Conservation (phyloP, 2,113 vertebrate genomes). For the Anarhynchus alexandrinus region DNA sequence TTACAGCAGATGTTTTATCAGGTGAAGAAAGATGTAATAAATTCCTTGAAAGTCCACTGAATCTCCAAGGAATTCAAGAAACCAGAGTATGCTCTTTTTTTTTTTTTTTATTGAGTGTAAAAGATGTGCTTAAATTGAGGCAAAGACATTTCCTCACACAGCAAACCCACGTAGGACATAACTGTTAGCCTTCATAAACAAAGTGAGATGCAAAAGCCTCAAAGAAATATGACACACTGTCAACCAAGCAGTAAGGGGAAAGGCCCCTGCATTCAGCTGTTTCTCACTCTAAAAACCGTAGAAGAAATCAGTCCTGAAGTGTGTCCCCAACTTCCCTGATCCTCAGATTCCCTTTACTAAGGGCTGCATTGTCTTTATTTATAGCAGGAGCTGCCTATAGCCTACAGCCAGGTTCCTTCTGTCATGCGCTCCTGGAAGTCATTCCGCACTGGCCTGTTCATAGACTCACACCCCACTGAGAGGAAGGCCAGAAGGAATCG, state of each 20-base stretch:
- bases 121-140: background rate
- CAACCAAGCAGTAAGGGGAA: background rate
- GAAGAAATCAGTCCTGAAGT: background rate
- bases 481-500: background rate
- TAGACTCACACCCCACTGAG: background rate
- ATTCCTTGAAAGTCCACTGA: background rate
- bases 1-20: background rate
- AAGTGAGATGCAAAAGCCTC: background rate
- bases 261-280: background rate
- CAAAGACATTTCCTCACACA: background rate
- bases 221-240: accelerated
- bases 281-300: background rate
- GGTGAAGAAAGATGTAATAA: background rate
- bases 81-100: background rate
- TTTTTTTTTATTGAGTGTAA: background rate
- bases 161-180: background rate
- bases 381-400: background rate
- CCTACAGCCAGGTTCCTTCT: background rate
- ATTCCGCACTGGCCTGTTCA: background rate
- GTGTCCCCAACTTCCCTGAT: background rate
- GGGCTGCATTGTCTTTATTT: background rate
- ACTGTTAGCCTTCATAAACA: background rate
- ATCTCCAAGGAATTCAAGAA: background rate
- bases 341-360: background rate
- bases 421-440: accelerated